Base-by-base conservation (phyloP, 1,140 invertebrate genomes). In the Hetaerina americana region DNA sequence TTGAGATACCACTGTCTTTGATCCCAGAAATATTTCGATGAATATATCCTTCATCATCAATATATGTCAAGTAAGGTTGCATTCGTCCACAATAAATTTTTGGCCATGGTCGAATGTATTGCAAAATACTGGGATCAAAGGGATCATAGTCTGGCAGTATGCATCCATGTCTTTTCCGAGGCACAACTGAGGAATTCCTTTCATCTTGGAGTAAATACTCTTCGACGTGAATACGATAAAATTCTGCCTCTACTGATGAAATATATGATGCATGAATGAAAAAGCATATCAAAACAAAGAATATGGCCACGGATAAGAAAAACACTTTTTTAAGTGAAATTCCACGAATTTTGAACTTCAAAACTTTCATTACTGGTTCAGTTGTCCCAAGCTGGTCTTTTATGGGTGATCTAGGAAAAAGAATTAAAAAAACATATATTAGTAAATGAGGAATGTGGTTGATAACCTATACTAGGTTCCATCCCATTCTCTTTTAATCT, bases 71-170 rank as follows among this genome's bases (percentile, higher is more conserved):
- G 66, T 70, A 71, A 6, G 49, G 69, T 40, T 73, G 72, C 5
- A 27, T 27, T 15, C 40, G 10, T 15, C 69, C 72, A 40, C 72
- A 73, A 0, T 31, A 15, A 25, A 73, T 27, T 0, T 26, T 6
- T 6, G 66, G 15, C n/a, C 26, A 70, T 8, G 27, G 22, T 24
- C 15, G n/a, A 8, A 73, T 5, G 27, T 67, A 73, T 22, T 68
- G 66, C 27, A 15, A 25, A n/a, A 67, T 66, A 26, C 26, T 27
- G 26, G 49, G 12, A 67, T 73, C 72, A 28, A 66, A 68, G n/a
- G 72, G 72, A 26, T 73, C 72, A 25, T 71, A 73, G 15, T 71
- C 29, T 8, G 72, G 72, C 24, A 73, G 29, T 27, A 26, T 71
- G 22, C 72, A 73, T 57, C 15, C 15, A n/a, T 57, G 40, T n/a